Percentiles rank a stretch among this genome's conserved stretches.
Conservation (phyloP, 1,140 invertebrate species). For the Eciton burchellii region DNA sequence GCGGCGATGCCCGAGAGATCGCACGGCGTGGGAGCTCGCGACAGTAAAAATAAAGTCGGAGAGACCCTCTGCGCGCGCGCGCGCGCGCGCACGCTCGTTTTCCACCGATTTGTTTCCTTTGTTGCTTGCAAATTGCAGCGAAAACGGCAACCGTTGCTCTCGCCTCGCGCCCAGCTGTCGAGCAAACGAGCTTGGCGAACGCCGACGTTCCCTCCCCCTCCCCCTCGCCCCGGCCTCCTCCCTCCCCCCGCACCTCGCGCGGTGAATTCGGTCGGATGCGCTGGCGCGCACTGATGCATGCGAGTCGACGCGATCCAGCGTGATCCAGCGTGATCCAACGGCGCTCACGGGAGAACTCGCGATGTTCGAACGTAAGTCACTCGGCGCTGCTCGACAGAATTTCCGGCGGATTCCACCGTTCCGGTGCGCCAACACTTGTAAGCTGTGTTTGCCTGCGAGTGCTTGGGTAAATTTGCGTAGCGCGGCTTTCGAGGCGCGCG, state of each 20-base stretch:
- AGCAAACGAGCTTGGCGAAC: background rate
- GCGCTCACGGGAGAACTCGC: background rate
- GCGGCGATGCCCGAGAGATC: too few species aligned
- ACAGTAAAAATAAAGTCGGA: background rate
- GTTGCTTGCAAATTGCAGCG: background rate
- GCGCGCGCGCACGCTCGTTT: too few species aligned
- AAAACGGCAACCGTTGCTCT: background rate
- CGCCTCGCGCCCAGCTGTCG: background rate
- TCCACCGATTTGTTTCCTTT: background rate
- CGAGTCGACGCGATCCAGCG: constrained; percentile 9
- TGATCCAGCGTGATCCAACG: constrained; percentile 10
- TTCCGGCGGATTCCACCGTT: background rate
- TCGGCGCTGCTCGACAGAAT: background rate
- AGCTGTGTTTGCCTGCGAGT: constrained; percentile 14
- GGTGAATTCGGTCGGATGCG: background rate
- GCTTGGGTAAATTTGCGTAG: constrained; percentile 2
- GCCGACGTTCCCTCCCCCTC: too few species aligned
- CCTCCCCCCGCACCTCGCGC: too few species aligned
- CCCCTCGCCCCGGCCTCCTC: too few species aligned
- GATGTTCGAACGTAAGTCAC: background rate
- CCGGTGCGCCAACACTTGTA: background rate
- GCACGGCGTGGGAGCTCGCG: too few species aligned
- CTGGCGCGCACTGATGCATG: background rate
- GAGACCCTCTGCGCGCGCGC: background rate
- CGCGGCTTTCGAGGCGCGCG: background rate